Evolutionary conservation across 2,888 invertebrate species (phyloP).

Genomic region (Drosophila pegasa): DNA sequence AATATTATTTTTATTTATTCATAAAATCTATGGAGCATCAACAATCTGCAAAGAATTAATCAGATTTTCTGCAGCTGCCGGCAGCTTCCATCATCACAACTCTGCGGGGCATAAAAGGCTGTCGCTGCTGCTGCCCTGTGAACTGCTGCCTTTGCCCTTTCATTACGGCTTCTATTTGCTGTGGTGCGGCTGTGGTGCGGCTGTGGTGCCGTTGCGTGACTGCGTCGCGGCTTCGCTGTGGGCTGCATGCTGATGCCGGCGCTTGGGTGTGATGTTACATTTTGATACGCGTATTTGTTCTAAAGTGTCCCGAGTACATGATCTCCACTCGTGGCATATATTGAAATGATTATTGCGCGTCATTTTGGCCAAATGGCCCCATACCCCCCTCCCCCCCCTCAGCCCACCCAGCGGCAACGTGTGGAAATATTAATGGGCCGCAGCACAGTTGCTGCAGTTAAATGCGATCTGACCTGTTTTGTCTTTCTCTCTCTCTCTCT

Average conservation of each 20-base stretch:
- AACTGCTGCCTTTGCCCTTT: constrained; percentile 32
- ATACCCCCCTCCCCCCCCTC: constrained; percentile 8
- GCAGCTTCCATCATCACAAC: too few species aligned
- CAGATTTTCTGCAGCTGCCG: not conserved
- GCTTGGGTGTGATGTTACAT: constrained; percentile 71
- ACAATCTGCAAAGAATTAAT: too few species aligned
- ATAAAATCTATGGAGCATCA: too few species aligned
- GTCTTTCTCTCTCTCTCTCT: not conserved
- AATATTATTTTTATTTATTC: too few species aligned
- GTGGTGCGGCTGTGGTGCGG: constrained; percentile 64
- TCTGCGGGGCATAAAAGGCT: not conserved
- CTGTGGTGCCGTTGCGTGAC: constrained; percentile 59
- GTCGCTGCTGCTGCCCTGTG: too few species aligned
- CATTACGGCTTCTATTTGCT: constrained; percentile 68
- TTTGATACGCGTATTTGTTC: constrained; percentile 74
- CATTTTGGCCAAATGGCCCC: constrained; percentile 66
- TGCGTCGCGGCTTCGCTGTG: constrained; percentile 30
- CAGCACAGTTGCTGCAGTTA: constrained; percentile 61
- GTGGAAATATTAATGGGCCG: constrained; percentile 55
- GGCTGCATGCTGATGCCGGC: constrained; percentile 50
- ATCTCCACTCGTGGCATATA: constrained; percentile 58
- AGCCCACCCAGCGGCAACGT: constrained; percentile 39
- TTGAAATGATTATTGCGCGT: constrained; percentile 75
- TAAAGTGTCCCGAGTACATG: constrained; percentile 74
- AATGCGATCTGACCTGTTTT: constrained; percentile 72